Evolutionary conservation across 2,797 vertebrate genomes (phyloP).

Genomic region (Karalla daura): DNA sequence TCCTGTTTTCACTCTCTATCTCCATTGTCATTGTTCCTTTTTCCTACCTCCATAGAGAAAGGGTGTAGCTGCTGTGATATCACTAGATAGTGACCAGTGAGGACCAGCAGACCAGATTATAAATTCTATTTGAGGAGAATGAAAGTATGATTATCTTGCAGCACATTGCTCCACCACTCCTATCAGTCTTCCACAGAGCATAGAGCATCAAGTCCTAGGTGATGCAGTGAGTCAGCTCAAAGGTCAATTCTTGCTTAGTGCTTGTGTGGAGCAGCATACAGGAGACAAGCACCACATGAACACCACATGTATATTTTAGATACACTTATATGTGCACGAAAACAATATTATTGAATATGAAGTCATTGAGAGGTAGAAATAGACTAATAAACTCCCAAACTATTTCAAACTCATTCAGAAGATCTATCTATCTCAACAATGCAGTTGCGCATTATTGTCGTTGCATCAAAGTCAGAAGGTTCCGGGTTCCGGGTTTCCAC

Average conservation of each 20-base stretch:
- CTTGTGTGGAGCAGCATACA: not conserved
- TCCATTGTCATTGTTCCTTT: conserved; percentile 28
- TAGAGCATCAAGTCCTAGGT: conserved; percentile 9
- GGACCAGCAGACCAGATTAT: conserved; percentile 8
- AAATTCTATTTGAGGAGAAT: conserved; percentile 14
- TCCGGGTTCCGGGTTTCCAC: too few species aligned
- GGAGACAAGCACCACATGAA: not conserved
- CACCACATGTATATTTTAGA: not conserved
- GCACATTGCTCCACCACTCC: not conserved
- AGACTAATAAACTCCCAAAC: not conserved
- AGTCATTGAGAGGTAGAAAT: not conserved
- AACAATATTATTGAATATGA: not conserved
- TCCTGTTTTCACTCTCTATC: conserved; percentile 43
- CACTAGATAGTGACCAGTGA: conserved; percentile 28
- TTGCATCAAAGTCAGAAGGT: too few species aligned
- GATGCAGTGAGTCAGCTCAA: conserved; percentile 18
- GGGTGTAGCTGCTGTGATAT: conserved; percentile 44
- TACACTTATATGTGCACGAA: not conserved
- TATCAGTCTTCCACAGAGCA: conserved; percentile 30
- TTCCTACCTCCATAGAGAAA: conserved; percentile 43
- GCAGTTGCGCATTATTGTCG: too few species aligned
- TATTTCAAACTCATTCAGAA: not conserved
- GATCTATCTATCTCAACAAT: too few species aligned
- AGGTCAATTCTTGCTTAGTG: not conserved
- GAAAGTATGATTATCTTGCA: conserved; percentile 3